These are phyloP conservation scores for Motacilla alba DNA, from an alignment of 2,113 vertebrate genomes.

Conservation along the genomic window DNA sequence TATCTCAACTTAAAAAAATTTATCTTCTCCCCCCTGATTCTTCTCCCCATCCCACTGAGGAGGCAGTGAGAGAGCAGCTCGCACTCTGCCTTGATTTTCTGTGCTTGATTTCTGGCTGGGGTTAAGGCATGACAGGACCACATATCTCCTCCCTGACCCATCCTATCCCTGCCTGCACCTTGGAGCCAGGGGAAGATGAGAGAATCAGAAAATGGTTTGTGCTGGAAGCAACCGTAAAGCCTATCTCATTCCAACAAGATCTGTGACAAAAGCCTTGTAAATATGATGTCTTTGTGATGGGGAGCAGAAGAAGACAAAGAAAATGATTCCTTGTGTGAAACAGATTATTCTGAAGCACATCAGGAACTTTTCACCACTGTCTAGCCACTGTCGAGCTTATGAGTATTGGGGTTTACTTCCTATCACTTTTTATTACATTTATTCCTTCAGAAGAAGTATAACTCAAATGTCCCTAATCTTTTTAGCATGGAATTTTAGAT, in stretches of 20 bases:
- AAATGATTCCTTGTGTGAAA: not conserved
- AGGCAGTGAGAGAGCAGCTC: not conserved
- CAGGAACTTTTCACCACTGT: not conserved
- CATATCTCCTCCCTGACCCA: not conserved
- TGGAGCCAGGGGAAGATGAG: not conserved
- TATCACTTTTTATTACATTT: slow-evolving; percentile 7
- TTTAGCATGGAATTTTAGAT: slow-evolving; percentile 54
- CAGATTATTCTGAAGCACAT: not conserved
- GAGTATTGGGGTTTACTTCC: not conserved
- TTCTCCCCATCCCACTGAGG: not conserved
- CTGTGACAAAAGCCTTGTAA: not conserved
- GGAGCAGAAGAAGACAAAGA: not conserved
- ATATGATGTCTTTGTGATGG: not conserved
- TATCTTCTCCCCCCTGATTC: not conserved
- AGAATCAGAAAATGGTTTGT: not conserved
- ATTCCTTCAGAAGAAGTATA: slow-evolving; percentile 21
- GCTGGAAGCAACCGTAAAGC: not conserved
- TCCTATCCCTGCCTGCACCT: not conserved
- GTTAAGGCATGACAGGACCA: not conserved
- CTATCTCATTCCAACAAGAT: not conserved
- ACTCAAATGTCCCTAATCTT: slow-evolving; percentile 39
- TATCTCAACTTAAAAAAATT: not conserved
- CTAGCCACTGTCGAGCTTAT: not conserved
- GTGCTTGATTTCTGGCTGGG: not conserved
- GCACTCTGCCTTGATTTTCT: not conserved